Evolutionary conservation across 2,797 vertebrate species (phyloP), one percentile per base, ranked within the genome.

Genomic region (Xenopus petersii): DNA sequence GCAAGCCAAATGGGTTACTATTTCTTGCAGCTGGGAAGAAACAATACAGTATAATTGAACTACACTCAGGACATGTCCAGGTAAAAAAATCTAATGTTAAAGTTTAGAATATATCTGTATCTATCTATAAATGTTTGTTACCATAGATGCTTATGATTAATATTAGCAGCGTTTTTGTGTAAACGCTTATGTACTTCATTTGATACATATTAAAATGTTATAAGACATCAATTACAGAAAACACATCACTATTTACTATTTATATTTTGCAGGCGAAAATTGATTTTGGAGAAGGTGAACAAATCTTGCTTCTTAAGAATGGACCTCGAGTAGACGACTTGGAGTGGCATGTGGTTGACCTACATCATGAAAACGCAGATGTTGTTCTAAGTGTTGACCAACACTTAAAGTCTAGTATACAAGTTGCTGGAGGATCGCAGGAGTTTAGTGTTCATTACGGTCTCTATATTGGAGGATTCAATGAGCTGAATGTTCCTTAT

Each of bases 21-120:
- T 94, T 98, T 87, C 92, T 98, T 55, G 94, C 94, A 65, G 92
- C 92, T 33, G 93, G 93, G 78, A 90, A 91, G 81, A 88, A 80
- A 0, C 81, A 89, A 87, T 93, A 92, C 86, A 92, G 93, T 83
- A 84, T 94, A 77, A 82, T 96, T 71, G 93, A 95, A 85, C 88
- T 98, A 77, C 73, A 36, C 12, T 92, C 87, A 61, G 94, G 94
- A 83, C 87, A 81, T 86, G 81, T 98, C 81, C 88, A 89, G 92
- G 94, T 95, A 81, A 67, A 26, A 55, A n/a, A 55, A 55, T 6
- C 54, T 15, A 56, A 56, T 15, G 1, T 13, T n/a, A 16, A 12
- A 56, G 54, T 1, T n/a, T 56, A 6, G 1, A 15, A n/a, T n/a
- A 56, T 56, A 6, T 56, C 12, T 56, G 1, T 4, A 56, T 21